Evolutionary conservation across 2,888 invertebrate species (phyloP), one percentile per base, ranked within the genome.

Genomic region (Thymelicus acteon): DNA sequence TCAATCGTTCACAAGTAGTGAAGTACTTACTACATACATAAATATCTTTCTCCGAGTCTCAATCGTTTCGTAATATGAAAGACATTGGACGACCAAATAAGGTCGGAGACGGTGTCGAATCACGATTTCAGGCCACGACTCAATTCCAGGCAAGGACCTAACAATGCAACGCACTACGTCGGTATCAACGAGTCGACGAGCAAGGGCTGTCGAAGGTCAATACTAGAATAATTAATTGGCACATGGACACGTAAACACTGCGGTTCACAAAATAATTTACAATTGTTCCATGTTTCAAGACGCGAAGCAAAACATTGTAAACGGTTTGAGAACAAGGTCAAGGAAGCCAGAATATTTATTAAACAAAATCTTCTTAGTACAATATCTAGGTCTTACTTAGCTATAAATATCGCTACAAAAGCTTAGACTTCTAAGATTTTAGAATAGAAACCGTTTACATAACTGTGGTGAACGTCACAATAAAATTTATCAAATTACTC

Each of bases 221-320:
- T 78, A 72, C 77, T 73, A 79, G 76, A 81, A 78, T 84, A 86
- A 72, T 73, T 75, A 79, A 75, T 78, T 75, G 76, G 75, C 73
- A 77, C 76, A 76, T 60, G 75, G 72, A 81, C 83, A 80, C 77
- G 81, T 83, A 85, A 87, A 87, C 86, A 85, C 72, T 79, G 80
- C 80, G 78, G 81, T 82, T 81, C 81, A 82, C 80, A 81, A 86
- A 86, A 85, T 86, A 84, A 87, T 87, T 84, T 80, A 83, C 83
- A 80, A 85, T 86, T 87, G 83, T 86, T 87, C 78, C 79, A 82
- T 81, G 83, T 82, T 85, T 80, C 77, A 77, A 82, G 82, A 80
- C 77, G 80, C 82, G 82, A 79, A 84, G 81, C 82, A 84, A 86
- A 86, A 88, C 86, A 85, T 82, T 84, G 84, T 79, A 81, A 78